Conservation (phyloP, 2,113 vertebrate species). For the Corythornis madagascariensis region DNA sequence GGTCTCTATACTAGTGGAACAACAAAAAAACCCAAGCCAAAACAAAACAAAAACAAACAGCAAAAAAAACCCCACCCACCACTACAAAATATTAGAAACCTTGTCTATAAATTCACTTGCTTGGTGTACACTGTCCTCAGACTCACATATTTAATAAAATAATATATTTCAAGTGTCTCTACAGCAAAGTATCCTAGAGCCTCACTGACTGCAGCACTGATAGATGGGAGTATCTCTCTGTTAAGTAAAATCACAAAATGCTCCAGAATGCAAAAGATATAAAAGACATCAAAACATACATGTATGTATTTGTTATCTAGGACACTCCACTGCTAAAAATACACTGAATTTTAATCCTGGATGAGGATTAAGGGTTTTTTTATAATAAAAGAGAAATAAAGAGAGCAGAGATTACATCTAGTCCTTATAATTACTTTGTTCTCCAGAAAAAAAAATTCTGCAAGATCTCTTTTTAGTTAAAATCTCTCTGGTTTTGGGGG, state of each 20-base stretch:
- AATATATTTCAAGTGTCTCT: not conserved
- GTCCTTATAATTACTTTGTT: slow-evolving; percentile 75
- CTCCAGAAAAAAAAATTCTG: not conserved
- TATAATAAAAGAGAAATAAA: slow-evolving; percentile 64
- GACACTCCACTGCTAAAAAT: slow-evolving; percentile 78
- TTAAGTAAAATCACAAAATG: not conserved
- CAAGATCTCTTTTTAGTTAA: not conserved
- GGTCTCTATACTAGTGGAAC: not conserved
- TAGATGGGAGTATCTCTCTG: not conserved
- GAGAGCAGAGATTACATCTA: slow-evolving; percentile 79
- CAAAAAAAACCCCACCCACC: too few species aligned
- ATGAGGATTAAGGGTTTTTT: slow-evolving; percentile 83
- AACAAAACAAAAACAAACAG: too few species aligned
- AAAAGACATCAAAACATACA: slow-evolving; percentile 13
- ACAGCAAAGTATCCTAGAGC: not conserved
- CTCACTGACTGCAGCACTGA: slow-evolving; percentile 3
- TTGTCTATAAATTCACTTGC: not conserved
- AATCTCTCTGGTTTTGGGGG: not conserved
- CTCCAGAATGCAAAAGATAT: not conserved
- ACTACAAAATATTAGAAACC: not conserved
- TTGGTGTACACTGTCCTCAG: not conserved
- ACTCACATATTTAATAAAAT: not conserved
- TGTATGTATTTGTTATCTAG: slow-evolving; percentile 74
- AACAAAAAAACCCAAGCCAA: not conserved
- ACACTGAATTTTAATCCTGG: slow-evolving; percentile 83